Evolutionary conservation across 1,140 invertebrate species (phyloP).

Genomic region (Drosophila tani): DNA sequence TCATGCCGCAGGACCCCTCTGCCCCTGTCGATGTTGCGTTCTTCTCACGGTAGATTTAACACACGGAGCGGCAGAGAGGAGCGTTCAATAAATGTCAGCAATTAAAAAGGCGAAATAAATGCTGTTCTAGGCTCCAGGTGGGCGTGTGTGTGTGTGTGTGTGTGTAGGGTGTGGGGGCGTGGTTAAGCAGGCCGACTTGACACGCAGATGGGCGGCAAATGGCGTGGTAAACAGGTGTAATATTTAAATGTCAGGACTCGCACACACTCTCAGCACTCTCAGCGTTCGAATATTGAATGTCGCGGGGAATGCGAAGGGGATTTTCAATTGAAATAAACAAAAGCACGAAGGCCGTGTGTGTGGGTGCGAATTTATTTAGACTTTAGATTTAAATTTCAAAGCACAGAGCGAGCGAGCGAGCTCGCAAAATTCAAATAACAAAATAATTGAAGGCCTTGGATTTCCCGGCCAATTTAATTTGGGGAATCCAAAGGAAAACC

Average conservation of each 20-base stretch:
- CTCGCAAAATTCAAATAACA: neutral
- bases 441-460: slow-evolving; percentile 6
- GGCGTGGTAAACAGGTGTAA: slow-evolving; percentile 38
- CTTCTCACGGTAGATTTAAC: slow-evolving; percentile 75
- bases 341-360: too few species aligned
- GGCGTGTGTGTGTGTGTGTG: slow-evolving; percentile 5
- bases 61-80: slow-evolving; percentile 27
- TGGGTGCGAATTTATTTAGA: neutral
- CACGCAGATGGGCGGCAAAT: slow-evolving; percentile 29
- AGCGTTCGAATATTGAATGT: slow-evolving; percentile 19
- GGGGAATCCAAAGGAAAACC: neutral
- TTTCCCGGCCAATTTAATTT: neutral
- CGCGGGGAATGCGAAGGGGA: neutral
- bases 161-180: slow-evolving; percentile 28
- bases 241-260: slow-evolving; percentile 38
- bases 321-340: slow-evolving; percentile 1
- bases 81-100: slow-evolving; percentile 81
- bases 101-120: slow-evolving; percentile 79
- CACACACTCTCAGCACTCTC: neutral
- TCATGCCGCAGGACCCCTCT: neutral
- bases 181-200: slow-evolving; percentile 29
- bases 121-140: slow-evolving; percentile 43
- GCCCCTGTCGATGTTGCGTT: slow-evolving; percentile 18
- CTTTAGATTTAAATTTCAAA: slow-evolving; percentile 16
- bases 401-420: neutral